Base-by-base conservation (phyloP, 2,888 invertebrate species). In the Nineta flava region DNA sequence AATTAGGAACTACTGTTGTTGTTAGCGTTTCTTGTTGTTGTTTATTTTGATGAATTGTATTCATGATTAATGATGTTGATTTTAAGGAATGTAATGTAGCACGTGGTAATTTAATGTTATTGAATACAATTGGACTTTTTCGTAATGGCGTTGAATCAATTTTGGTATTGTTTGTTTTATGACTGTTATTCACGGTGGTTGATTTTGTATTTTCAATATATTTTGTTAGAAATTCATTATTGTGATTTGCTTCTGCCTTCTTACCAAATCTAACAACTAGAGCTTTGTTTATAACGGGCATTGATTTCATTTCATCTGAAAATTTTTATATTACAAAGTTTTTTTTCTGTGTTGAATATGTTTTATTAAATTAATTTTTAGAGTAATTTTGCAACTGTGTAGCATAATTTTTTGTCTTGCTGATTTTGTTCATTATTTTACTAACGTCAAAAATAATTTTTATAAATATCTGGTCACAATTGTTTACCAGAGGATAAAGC, bases 61-160 rank as follows among this genome's bases (percentile, higher is more conserved):
- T 64, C 57, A 68, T 61, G 47, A 70, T 66, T 55, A 70, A 56
- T 6, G 69, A 67, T 42, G 70, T 68, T 43, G 70, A 70, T 58
- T 69, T 69, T 56, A 69, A 64, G 53, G 61, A 61, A 55, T 62
- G 58, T 40, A 60, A 53, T 34, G 60, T 58, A 56, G 63, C 62
- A 58, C 60, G 56, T 55, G 56, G 56, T 16, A 56, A 50, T 53
- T 52, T 56, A 26, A 51, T 57, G 49, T 52, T 47, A 47, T 48
- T 52, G 15, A 49, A 45, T 13, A 49, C 31, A 9, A 42, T 41
- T 26, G 26, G 26, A 26, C 26, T 26, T 26, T 26, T 26, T 6
- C 26, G 26, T 26, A 26, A 26, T 26, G 26, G 26, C 26, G 26
- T 26, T 26, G 26, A 26, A 26, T 26, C 26, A 26, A 26, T 26